Evolutionary conservation across 2,113 vertebrate species (phyloP).

Genomic region (Clinocottus analis): DNA sequence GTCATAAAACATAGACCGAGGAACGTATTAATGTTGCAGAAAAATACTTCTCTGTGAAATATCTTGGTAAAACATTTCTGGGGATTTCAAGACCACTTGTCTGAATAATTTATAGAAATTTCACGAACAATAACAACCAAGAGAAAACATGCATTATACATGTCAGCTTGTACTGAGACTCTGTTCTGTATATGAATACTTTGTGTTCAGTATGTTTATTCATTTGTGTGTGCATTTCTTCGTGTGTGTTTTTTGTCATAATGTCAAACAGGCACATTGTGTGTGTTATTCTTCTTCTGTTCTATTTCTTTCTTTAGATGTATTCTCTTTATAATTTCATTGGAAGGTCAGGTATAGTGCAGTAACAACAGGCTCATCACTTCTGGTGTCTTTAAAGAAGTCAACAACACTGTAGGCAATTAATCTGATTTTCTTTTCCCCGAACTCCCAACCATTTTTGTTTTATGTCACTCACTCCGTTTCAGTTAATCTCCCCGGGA

Average conservation of each 20-base stretch:
- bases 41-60: slow-evolving; percentile 67
- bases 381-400: slow-evolving; percentile 50
- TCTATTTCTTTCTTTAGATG: not conserved
- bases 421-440: slow-evolving; percentile 66
- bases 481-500: slow-evolving; percentile 60
- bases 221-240: slow-evolving; percentile 39
- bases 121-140: slow-evolving; percentile 72
- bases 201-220: slow-evolving; percentile 37
- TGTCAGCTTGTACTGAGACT: slow-evolving; percentile 51
- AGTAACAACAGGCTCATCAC: slow-evolving; percentile 44
- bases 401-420: slow-evolving; percentile 59
- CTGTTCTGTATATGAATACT: slow-evolving; percentile 31
- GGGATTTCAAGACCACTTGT: slow-evolving; percentile 62
- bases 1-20: slow-evolving; percentile 55
- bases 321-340: not conserved
- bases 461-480: slow-evolving; percentile 69
- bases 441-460: slow-evolving; percentile 60
- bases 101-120: slow-evolving; percentile 78
- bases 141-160: slow-evolving; percentile 70
- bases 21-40: slow-evolving; percentile 68
- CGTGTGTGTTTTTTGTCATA: slow-evolving; percentile 31
- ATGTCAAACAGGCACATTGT: slow-evolving; percentile 1
- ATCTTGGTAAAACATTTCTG: slow-evolving; percentile 71
- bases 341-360: slow-evolving; percentile 17
- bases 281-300: slow-evolving; percentile 16